Evolutionary conservation across 1,140 invertebrate species (phyloP).

Genomic region (Brachionus sp.): DNA sequence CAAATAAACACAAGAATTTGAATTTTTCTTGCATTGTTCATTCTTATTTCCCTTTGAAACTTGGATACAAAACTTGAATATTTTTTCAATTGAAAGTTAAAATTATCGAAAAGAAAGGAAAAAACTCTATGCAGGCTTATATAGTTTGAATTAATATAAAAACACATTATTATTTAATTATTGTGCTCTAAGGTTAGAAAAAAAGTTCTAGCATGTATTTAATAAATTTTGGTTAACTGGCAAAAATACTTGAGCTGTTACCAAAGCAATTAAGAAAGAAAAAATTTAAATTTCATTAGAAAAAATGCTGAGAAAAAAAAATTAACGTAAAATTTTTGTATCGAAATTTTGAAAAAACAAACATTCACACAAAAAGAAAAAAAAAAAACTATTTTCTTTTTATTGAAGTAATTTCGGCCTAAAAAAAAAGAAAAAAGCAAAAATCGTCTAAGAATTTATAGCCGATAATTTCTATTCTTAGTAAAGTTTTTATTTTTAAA

Average conservation of each 20-base stretch:
- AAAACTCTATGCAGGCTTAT: no score
- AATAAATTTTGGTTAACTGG: neutral
- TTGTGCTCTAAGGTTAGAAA: neutral
- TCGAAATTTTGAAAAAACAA: neutral
- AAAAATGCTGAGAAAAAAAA: neutral
- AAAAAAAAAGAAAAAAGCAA: neutral
- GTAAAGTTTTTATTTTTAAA: neutral
- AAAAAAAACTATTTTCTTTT: neutral
- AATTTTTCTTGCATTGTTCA: no score
- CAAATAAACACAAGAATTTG: no score
- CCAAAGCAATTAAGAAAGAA: neutral
- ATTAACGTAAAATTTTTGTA: neutral
- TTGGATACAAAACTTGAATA: no score
- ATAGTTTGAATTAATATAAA: no score
- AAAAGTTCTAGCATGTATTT: neutral
- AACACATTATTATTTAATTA: neutral
- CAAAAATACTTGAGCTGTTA: neutral
- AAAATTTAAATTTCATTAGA: neutral
- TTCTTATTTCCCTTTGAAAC: no score
- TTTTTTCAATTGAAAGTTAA: no score
- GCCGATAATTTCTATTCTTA: neutral
- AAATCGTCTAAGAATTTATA: conserved; percentile 26
- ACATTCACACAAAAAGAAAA: neutral
- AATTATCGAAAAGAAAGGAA: no score
- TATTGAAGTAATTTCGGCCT: neutral